These are phyloP conservation scores for Gobionotothen gibberifrons DNA, from an alignment of 2,797 vertebrate species.

Conservation along the genomic window DNA sequence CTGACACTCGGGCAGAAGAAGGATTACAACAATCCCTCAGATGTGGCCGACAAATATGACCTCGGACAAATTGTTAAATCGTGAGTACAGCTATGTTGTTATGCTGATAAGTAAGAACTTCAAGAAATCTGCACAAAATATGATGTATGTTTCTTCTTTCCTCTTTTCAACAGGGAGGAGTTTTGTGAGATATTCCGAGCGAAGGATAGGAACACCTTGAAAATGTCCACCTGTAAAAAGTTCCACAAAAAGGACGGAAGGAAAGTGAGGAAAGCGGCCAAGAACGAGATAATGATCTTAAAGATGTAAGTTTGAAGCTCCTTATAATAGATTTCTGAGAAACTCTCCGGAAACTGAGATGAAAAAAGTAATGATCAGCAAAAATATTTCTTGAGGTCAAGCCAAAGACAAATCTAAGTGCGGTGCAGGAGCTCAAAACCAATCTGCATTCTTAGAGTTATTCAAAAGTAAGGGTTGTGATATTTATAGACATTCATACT, in stretches of 20 bases:
- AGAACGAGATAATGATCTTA: constrained; percentile 98
- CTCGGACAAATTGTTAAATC: constrained; percentile 97
- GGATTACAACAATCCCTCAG: constrained; percentile 98
- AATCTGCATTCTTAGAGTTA: not conserved
- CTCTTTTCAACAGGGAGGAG: constrained; percentile 88
- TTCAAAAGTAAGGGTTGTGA: not conserved
- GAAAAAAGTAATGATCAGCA: constrained; percentile 11
- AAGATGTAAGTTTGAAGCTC: constrained; percentile 88
- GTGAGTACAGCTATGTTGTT: constrained; percentile 84
- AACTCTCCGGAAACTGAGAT: constrained; percentile 3
- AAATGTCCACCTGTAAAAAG: constrained; percentile 98
- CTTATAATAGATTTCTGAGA: constrained; percentile 8
- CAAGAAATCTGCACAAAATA: not conserved
- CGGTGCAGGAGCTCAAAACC: constrained; percentile 1
- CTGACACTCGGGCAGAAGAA: constrained; percentile 98
- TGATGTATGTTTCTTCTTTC: not conserved
- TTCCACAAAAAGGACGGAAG: constrained; percentile 97
- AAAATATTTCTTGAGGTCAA: constrained; percentile 7
- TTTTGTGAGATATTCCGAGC: constrained; percentile 99
- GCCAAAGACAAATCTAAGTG: constrained; percentile 10
- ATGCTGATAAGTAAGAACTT: not conserved
- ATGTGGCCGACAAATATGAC: constrained; percentile 99
- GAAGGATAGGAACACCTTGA: constrained; percentile 96
- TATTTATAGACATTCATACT: not conserved
- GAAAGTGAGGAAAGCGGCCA: constrained; percentile 97